phyloP scores from a whole-genome alignment of 2,113 vertebrate species.

The Periophthalmodon schlosseri region DNA sequence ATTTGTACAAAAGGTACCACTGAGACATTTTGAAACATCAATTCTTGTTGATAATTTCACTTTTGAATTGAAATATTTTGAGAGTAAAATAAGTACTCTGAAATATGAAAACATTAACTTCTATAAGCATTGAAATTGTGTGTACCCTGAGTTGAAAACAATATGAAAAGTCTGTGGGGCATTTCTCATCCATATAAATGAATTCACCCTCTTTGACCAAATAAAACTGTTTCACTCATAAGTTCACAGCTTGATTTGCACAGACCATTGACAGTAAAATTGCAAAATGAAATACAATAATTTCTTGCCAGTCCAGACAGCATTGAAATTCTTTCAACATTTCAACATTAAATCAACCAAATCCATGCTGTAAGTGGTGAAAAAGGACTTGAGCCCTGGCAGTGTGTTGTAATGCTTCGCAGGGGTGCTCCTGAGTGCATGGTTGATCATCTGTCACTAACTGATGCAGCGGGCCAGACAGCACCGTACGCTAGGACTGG shows the following conservation, averaged over 20 bases:
- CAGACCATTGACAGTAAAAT: conserved; percentile 6
- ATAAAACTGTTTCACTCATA: neutral
- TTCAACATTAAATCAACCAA: conserved; percentile 25
- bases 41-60: neutral
- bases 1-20: neutral
- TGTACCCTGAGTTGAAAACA: neutral
- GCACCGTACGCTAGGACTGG: conserved; percentile 29
- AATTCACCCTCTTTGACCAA: neutral
- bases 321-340: conserved; percentile 8
- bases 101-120: neutral
- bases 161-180: neutral
- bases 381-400: conserved; percentile 14
- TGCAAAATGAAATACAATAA: conserved; percentile 1
- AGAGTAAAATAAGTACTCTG: neutral
- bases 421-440: conserved; percentile 15
- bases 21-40: neutral
- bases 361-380: conserved; percentile 16
- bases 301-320: neutral
- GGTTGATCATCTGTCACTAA: conserved; percentile 31
- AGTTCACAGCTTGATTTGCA: neutral
- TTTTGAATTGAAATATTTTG: neutral
- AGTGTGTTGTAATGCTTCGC: conserved; percentile 2
- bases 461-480: conserved; percentile 38
- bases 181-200: neutral
- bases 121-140: neutral